These are phyloP conservation scores for Neoniphon sammara DNA, from an alignment of 2,797 vertebrate genomes.

Conservation along the genomic window DNA sequence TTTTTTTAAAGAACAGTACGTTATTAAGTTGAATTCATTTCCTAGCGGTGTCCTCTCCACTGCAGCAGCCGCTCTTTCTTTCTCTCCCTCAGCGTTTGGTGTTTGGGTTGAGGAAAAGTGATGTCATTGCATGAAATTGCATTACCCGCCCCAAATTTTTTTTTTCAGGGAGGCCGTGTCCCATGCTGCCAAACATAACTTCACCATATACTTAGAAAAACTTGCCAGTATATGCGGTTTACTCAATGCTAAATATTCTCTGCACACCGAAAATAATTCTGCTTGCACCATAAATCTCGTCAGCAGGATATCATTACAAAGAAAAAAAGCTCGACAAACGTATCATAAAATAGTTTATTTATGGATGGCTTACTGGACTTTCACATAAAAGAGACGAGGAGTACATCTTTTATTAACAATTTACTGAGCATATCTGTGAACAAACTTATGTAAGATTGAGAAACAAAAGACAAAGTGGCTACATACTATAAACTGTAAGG, in stretches of 20 bases:
- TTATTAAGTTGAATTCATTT: conserved; percentile 27
- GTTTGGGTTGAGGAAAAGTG: conserved; percentile 84
- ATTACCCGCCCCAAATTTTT: conserved; percentile 77
- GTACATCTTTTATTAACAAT: not conserved
- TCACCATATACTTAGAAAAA: conserved; percentile 50
- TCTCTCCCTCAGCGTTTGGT: conserved; percentile 63
- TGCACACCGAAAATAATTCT: conserved; percentile 5
- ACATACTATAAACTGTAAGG: conserved; percentile 8
- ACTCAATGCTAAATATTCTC: conserved; percentile 1
- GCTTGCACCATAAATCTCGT: not conserved
- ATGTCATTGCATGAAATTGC: conserved; percentile 84
- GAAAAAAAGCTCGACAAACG: not conserved
- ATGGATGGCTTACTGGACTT: conserved; percentile 22
- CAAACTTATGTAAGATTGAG: not conserved
- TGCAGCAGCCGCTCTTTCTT: conserved; percentile 55
- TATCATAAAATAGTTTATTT: conserved; percentile 44
- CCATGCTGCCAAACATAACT: conserved; percentile 71
- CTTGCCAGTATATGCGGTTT: conserved; percentile 10
- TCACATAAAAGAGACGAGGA: not conserved
- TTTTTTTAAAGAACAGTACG: not conserved
- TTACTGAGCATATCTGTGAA: not conserved
- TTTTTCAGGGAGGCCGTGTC: conserved; percentile 46
- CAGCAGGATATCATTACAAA: not conserved
- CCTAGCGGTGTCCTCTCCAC: conserved; percentile 47
- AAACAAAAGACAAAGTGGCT: not conserved